Base-by-base conservation (phyloP, 2,888 invertebrate genomes). In the Trichogramma evanescens region DNA sequence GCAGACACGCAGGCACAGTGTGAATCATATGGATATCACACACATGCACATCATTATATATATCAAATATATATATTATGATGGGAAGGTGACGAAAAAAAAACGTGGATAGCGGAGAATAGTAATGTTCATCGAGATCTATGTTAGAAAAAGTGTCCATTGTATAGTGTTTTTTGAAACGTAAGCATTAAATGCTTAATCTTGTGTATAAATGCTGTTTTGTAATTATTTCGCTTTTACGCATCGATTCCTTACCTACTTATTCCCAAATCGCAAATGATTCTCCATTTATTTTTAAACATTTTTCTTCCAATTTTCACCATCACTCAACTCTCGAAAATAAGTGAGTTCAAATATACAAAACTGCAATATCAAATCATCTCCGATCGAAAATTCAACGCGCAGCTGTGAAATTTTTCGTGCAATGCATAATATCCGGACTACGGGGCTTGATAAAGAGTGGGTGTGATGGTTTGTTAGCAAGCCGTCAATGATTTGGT, bases 81-180 rank as follows among this genome's bases (percentile, higher is more conserved):
- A 26, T 26, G 26, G 26, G 26, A 26, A 26, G 26, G 26, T 1
- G 26, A 26, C n/a, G 2, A 2, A 26, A 26, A 26, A 26, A 26
- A 26, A 26, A 26, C 26, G 26, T 26, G 26, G 26, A 26, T 26
- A 26, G 26, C 26, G 26, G 58, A 61, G 13, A 50, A 54, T 26
- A 61, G 63, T 68, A 60, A 48, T 63, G 63, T 63, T 74, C 73
- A 72, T 71, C 73, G 71, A 74, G 75, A 72, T 76, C 74, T 75
- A 74, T 75, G 75, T 76, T 76, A 76, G 76, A 75, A 63, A 26
- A 74, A 75, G 73, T 76, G 76, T 76, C 76, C 75, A 75, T 76
- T 76, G 76, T 76, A 75, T 75, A 75, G 76, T 76, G 74, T 76
- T 76, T 76, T 76, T 76, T 75, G 75, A 74, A 74, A 75, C 75